phyloP scores from a whole-genome alignment of 2,113 vertebrate genomes.

The Hemiscyllium ocellatum region DNA sequence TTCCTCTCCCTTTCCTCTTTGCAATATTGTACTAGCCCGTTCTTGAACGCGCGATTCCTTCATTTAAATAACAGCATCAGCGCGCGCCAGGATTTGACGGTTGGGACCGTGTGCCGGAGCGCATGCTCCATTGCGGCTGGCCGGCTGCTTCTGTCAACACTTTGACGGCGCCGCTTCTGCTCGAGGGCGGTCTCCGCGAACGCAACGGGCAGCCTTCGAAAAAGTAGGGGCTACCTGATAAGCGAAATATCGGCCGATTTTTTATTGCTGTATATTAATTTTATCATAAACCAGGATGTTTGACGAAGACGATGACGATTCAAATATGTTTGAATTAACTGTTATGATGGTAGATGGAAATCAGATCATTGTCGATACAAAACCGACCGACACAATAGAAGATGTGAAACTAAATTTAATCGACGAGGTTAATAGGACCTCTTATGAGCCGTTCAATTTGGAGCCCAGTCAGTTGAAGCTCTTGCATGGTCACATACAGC shows the following conservation, averaged over 20 bases:
- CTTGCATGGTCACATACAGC: neutral
- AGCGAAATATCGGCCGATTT: neutral
- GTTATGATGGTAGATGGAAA: neutral
- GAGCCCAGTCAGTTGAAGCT: neutral
- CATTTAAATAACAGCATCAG: constrained; percentile 29
- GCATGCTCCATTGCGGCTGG: neutral
- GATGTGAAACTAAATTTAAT: neutral
- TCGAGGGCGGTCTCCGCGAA: neutral
- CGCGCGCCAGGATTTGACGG: neutral
- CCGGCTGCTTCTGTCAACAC: neutral
- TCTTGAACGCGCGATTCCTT: neutral
- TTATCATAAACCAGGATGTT: neutral
- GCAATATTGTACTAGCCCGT: neutral
- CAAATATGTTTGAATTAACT: neutral
- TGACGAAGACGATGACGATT: neutral
- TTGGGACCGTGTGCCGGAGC: neutral
- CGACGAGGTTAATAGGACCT: neutral
- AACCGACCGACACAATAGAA: neutral
- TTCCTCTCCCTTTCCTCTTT: neutral
- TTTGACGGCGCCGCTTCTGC: neutral
- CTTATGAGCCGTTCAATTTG: too few species aligned
- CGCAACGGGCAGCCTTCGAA: neutral
- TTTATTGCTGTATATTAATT: neutral
- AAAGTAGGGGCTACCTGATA: neutral
- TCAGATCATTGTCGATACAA: neutral